phyloP scores from a whole-genome alignment of 2,797 vertebrate genomes.

The Dicrostonyx torquatus region DNA sequence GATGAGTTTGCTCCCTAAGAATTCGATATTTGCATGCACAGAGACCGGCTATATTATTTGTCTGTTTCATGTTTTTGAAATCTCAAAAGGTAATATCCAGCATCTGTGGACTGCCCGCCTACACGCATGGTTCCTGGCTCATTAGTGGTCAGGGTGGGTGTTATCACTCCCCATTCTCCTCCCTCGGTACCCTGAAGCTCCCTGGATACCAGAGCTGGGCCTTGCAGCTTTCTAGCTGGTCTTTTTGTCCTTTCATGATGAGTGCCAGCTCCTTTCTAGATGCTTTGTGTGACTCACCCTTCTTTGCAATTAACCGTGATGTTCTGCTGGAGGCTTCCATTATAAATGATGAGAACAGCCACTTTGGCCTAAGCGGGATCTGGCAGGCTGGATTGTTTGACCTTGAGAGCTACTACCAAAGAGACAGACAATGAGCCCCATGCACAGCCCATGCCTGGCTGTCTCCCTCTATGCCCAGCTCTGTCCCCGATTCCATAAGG shows the following conservation, averaged over 20 bases:
- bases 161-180: not conserved
- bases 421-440: not conserved
- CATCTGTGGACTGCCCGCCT: not conserved
- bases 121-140: not conserved
- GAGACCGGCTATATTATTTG: not conserved
- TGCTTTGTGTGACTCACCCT: conserved; percentile 67
- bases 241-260: conserved; percentile 23
- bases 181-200: not conserved
- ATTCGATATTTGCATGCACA: not conserved
- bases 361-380: conserved; percentile 16
- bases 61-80: not conserved
- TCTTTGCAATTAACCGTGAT: conserved; percentile 69
- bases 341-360: conserved; percentile 27
- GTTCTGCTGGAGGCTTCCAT: conserved; percentile 61
- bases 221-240: conserved; percentile 33
- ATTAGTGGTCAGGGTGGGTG: not conserved
- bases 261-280: conserved; percentile 32
- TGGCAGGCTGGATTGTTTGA: conserved; percentile 25
- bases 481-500: not conserved
- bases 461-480: not conserved
- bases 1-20: not conserved
- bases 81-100: not conserved
- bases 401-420: not conserved
- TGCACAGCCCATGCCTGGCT: not conserved
- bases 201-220: not conserved